Evolutionary conservation across 1,140 invertebrate species (phyloP).

Genomic region (Leptinotarsa undecemlineata): DNA sequence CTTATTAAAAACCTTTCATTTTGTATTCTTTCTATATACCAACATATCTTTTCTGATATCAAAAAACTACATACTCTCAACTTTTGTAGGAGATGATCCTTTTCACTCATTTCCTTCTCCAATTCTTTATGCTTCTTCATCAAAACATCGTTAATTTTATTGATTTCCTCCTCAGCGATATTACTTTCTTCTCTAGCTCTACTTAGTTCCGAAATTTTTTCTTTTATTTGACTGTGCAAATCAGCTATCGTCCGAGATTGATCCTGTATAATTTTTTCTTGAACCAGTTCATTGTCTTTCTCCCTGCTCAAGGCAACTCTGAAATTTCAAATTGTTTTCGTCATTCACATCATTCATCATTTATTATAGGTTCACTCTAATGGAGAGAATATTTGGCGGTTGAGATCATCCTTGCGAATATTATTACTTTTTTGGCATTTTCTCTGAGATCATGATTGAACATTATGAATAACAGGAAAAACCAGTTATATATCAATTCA

Average conservation of each 20-base stretch:
- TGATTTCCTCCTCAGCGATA: constrained; percentile 31
- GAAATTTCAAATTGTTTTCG: constrained; percentile 18
- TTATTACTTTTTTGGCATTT: neutral
- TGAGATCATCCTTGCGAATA: neutral
- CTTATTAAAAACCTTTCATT: too few species aligned
- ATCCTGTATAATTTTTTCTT: constrained; percentile 47
- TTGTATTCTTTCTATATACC: too few species aligned
- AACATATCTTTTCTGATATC: too few species aligned
- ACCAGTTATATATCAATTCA: too few species aligned
- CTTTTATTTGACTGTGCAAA: constrained; percentile 37
- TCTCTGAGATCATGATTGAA: neutral
- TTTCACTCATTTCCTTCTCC: constrained; percentile 34
- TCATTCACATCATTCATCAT: neutral
- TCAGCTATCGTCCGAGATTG: constrained; percentile 41
- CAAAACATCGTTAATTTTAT: constrained; percentile 32
- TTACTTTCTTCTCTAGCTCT: constrained; percentile 29
- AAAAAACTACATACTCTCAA: constrained; percentile 28
- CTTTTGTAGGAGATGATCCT: constrained; percentile 34
- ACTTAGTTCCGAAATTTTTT: constrained; percentile 33
- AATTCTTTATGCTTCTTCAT: constrained; percentile 34
- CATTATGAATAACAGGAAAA: neutral
- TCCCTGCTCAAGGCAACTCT: constrained; percentile 39
- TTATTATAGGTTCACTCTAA: neutral
- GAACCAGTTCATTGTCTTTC: constrained; percentile 38
- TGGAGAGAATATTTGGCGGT: neutral